These are phyloP conservation scores for Bungarus multicinctus DNA, from an alignment of 2,113 vertebrate genomes.

Conservation along the genomic window DNA sequence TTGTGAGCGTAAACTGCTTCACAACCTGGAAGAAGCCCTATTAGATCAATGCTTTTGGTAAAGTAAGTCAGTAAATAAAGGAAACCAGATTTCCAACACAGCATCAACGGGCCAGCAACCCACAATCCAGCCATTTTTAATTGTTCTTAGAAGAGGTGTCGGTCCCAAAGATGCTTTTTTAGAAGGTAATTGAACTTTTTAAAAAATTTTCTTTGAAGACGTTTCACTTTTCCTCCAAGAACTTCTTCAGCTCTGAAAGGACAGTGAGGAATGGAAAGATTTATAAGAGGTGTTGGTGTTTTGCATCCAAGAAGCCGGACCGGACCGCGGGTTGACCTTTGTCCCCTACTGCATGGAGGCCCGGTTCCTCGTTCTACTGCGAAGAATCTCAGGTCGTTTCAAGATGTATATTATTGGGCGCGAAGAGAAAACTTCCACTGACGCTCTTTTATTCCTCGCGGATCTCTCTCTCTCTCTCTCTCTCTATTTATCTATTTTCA, in stretches of 20 bases:
- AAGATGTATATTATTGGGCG: background rate
- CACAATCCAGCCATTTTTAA: background rate
- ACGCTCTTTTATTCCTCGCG: background rate
- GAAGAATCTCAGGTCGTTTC: background rate
- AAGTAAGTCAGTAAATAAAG: background rate
- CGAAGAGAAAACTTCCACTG: background rate
- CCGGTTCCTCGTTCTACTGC: background rate
- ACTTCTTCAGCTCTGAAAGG: no score
- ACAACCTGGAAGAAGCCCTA: background rate
- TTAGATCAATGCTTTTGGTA: background rate
- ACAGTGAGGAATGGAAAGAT: no score
- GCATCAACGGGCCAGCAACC: background rate
- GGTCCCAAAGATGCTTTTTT: no score
- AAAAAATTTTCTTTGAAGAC: no score
- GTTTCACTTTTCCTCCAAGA: no score
- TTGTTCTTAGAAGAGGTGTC: background rate
- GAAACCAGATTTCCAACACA: background rate
- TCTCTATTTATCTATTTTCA: no score
- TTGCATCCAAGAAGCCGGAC: background rate
- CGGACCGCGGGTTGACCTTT: background rate
- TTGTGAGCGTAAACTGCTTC: background rate
- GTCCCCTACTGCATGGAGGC: no score
- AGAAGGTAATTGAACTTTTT: no score
- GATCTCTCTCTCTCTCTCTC: no score
- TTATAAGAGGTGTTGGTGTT: no score